Percentiles rank a stretch among this genome's conserved stretches.
These are phyloP conservation scores for Mesorhabditis spiculigera DNA, from an alignment of 2,888 invertebrate genomes.

Conservation along the genomic window DNA sequence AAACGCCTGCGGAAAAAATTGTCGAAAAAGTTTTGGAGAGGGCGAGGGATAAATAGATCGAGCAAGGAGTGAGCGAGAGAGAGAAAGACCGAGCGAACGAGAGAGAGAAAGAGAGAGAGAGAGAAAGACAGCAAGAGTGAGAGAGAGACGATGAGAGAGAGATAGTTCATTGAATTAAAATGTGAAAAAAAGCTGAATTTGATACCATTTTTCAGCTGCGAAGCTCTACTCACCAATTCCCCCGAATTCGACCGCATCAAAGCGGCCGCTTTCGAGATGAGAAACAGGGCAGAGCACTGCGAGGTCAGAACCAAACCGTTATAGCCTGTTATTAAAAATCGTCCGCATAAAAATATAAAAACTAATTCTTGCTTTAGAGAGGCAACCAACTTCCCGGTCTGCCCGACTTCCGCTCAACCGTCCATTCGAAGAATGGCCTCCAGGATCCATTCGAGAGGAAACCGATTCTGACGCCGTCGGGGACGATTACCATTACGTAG, in stretches of 20 bases:
- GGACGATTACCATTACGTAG: slow-evolving; percentile 1
- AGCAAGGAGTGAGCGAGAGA: too few relatives aligned
- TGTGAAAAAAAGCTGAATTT: background rate
- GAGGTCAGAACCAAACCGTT: slow-evolving; percentile 10
- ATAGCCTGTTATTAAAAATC: too few relatives aligned
- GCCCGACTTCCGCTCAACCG: background rate
- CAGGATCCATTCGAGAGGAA: background rate
- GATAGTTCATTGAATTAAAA: background rate
- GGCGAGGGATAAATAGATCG: too few relatives aligned
- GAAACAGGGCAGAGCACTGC: slow-evolving; percentile 32
- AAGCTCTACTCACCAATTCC: slow-evolving; percentile 23
- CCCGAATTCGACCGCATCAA: slow-evolving; percentile 25
- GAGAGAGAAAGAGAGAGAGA: too few relatives aligned
- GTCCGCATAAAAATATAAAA: too few relatives aligned
- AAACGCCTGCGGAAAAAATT: too few relatives aligned
- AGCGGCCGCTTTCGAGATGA: slow-evolving; percentile 20
- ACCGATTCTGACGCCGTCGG: background rate
- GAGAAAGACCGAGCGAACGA: too few relatives aligned
- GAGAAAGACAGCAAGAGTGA: too few relatives aligned
- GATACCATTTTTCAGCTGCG: slow-evolving; percentile 23
- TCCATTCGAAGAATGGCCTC: background rate
- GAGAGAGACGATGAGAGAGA: background rate
- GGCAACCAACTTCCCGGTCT: background rate
- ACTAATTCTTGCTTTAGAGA: background rate
- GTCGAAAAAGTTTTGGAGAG: too few relatives aligned